A percentile compares a stretch with the other conserved stretches of the same genome.
phyloP scores from a whole-genome alignment of 2,888 invertebrate species.

The Drosophila peninsularis region DNA sequence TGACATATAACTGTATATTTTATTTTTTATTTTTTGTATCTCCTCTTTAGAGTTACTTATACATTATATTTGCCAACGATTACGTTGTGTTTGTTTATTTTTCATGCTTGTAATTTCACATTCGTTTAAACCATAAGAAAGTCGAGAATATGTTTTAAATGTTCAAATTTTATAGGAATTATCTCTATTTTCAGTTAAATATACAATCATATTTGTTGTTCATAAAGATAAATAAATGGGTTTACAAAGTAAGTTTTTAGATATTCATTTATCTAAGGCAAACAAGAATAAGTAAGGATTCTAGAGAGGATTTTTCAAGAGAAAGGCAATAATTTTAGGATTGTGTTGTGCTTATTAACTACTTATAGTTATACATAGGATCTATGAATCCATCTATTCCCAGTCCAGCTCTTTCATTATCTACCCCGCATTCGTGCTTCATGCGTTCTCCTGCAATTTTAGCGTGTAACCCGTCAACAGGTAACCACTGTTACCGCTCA shows the following conservation, averaged over 20 bases:
- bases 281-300: too few relatives aligned
- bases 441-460: conserved; percentile 19
- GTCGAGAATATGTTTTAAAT: too few relatives aligned
- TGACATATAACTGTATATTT: too few relatives aligned
- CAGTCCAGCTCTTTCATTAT: not conserved
- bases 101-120: too few relatives aligned
- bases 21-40: too few relatives aligned
- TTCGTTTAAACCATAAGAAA: too few relatives aligned
- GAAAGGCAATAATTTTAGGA: not conserved
- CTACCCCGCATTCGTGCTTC: not conserved
- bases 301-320: too few relatives aligned
- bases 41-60: too few relatives aligned
- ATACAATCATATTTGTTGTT: not conserved
- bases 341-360: conserved; percentile 7
- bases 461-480: conserved; percentile 89
- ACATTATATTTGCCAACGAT: too few relatives aligned
- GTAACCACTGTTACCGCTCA: conserved; percentile 95
- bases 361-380: conserved; percentile 1
- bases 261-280: conserved; percentile 1
- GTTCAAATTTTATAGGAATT: too few relatives aligned
- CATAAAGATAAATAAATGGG: not conserved
- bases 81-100: too few relatives aligned
- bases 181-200: not conserved
- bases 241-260: not conserved
- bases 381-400: not conserved